A percentile compares a stretch with the other conserved stretches of the same genome.
Conservation (phyloP, 1,140 invertebrate genomes). For the Trinorchestia longiramus region DNA sequence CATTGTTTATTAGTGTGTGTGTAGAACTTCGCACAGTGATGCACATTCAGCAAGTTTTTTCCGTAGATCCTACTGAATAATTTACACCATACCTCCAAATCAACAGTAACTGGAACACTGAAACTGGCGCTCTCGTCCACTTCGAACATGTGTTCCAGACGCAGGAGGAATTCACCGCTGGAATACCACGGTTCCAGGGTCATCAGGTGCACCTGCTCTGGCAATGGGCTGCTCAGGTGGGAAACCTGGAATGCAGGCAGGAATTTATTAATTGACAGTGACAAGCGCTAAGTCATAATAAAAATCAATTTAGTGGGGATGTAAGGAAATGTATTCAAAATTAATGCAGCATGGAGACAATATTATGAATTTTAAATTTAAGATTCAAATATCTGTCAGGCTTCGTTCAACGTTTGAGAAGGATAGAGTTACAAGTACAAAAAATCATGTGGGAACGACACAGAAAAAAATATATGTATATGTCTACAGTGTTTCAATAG, state of each 20-base stretch:
- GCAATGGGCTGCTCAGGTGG: slow-evolving; percentile 20
- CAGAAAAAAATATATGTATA: too few species aligned
- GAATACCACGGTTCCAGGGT: slow-evolving; percentile 52
- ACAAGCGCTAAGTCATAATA: background rate
- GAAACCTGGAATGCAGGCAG: background rate
- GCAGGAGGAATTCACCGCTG: background rate
- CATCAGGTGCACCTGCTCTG: slow-evolving; percentile 38
- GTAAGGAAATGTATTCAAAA: background rate
- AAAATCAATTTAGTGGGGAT: background rate
- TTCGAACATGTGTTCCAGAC: slow-evolving; percentile 55
- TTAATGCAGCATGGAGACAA: background rate
- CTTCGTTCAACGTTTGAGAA: background rate
- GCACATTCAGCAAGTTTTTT: too few species aligned
- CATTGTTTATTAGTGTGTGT: too few species aligned
- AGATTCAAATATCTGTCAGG: background rate
- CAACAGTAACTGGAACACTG: background rate
- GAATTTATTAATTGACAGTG: background rate
- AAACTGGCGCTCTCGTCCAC: background rate
- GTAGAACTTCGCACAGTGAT: too few species aligned
- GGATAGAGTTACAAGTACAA: background rate
- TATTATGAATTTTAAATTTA: background rate
- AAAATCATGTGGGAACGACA: too few species aligned
- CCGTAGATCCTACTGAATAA: too few species aligned
- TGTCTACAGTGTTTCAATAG: too few species aligned
- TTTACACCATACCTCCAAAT: slow-evolving; percentile 24